phyloP scores from a whole-genome alignment of 2,888 invertebrate genomes.

The Acanthococcus lagerstroemiae region DNA sequence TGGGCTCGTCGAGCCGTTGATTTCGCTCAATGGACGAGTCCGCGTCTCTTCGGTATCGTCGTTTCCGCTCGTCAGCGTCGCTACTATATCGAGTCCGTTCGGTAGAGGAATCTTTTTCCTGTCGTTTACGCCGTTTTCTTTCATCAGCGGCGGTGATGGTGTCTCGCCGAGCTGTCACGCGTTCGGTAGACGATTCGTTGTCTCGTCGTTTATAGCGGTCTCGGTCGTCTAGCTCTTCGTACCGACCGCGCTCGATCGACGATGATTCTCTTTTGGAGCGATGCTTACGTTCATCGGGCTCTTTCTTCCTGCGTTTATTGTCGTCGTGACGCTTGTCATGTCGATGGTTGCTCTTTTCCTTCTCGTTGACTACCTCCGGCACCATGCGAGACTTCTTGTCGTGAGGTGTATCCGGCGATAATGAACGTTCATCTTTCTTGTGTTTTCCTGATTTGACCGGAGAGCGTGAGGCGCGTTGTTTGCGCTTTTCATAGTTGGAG shows the following conservation, averaged over 20 bases:
- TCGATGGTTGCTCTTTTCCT: conserved; percentile 6
- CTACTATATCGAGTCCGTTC: no score
- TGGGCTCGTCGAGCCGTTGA: background rate
- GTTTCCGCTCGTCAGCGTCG: background rate
- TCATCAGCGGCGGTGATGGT: background rate
- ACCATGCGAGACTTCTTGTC: no score
- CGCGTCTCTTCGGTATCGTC: background rate
- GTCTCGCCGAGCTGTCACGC: background rate
- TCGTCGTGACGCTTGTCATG: background rate
- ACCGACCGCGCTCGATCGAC: background rate
- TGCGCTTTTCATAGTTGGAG: no score
- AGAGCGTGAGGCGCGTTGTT: no score
- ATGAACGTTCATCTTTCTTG: no score
- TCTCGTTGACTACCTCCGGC: conserved; percentile 8
- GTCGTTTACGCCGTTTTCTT: background rate
- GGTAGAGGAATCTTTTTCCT: no score
- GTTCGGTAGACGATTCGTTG: background rate
- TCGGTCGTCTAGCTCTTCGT: background rate
- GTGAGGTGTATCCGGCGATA: no score
- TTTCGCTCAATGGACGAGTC: background rate
- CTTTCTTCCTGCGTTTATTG: background rate
- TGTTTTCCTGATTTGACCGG: no score
- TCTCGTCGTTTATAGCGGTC: background rate
- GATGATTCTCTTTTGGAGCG: background rate
- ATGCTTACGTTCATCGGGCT: background rate